phyloP scores from a whole-genome alignment of 2,888 invertebrate genomes.

The Philaethria dido region DNA sequence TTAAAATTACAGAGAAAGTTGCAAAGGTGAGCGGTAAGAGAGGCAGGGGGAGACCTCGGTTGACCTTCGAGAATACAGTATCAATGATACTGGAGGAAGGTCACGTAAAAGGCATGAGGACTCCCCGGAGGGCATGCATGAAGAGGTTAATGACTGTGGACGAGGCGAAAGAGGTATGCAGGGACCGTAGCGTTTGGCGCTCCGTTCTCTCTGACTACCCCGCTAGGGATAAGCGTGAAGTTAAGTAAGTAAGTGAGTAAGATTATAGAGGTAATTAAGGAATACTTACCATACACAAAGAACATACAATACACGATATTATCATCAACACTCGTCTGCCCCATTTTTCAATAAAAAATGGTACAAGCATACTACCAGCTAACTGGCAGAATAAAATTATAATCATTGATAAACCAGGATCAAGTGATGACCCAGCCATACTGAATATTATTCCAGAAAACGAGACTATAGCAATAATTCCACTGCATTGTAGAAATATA shows the following conservation, averaged over 20 bases:
- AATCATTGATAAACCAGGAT: slow-evolving; percentile 38
- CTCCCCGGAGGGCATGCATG: too few relatives aligned
- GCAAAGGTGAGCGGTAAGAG: too few relatives aligned
- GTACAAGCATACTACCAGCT: slow-evolving; percentile 32
- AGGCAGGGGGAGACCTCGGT: too few relatives aligned
- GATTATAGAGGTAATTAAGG: not conserved
- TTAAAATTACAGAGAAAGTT: too few relatives aligned
- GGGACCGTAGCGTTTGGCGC: too few relatives aligned
- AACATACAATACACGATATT: slow-evolving; percentile 36
- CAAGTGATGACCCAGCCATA: slow-evolving; percentile 34
- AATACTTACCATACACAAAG: slow-evolving; percentile 40
- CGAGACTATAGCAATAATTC: slow-evolving; percentile 33
- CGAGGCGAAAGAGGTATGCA: too few relatives aligned
- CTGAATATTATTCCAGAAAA: slow-evolving; percentile 41
- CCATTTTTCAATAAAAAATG: slow-evolving; percentile 39
- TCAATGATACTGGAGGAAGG: too few relatives aligned
- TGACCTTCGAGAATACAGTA: too few relatives aligned
- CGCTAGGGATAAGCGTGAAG: not conserved
- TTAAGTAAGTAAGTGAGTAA: not conserved
- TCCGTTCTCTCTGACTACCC: too few relatives aligned
- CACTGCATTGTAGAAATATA: slow-evolving; percentile 46
- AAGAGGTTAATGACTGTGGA: too few relatives aligned
- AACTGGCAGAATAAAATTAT: slow-evolving; percentile 40
- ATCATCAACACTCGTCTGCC: slow-evolving; percentile 38
- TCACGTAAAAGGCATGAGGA: too few relatives aligned